Evolutionary conservation across 2,113 vertebrate species (phyloP), one percentile per base, ranked within the genome.

Genomic region (Tautogolabrus adspersus): DNA sequence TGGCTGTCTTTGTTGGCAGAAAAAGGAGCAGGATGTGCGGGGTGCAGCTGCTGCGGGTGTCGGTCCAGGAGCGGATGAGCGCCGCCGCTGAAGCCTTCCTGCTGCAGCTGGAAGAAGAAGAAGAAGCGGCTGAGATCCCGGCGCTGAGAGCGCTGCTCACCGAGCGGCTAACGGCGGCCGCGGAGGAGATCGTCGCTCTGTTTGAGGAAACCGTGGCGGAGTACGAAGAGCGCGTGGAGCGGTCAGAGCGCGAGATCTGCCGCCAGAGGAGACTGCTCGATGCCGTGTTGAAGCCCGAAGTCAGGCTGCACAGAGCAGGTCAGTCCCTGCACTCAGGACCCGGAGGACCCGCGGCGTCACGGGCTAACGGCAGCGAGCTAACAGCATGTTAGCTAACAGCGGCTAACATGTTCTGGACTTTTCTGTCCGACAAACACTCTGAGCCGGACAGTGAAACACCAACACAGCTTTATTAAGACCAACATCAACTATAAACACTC

Each of bases 251-350:
- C 54, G 84, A 87, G 44, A 47, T 85, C 47, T 12, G 38, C 51
- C 73, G 82, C 0, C 88, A 88, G 66, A 80, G 68, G 79, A 84
- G 57, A 69, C 83, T 84, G 81, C 88, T 88, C 1, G 81, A 89
- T 13, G 80, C 75, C 13, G 44, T 87, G 66, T 65, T 85, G 61
- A 61, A 84, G 60, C 88, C 88, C 6, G 9, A 76, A 5, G 44
- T 88, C 15, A 6, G 30, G 37, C 58, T 90, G 34, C 26, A 58
- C 0, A 47, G 57, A 62, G 55, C 65, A 23, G 88, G 84, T 76
- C 19, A 68, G 75, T 75, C 10, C 34, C 23, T 13, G 8, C 19
- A 8, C 16, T 0, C 22, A 3, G 44, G 8, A 1, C 42, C 22
- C 21, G 44, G 44, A 65, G 18, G 10, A 18, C 37, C 59, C 59